Evolutionary conservation across 2,797 vertebrate genomes (phyloP), one percentile per base, ranked within the genome.

Genomic region (Heteromormyrus szaboi): DNA sequence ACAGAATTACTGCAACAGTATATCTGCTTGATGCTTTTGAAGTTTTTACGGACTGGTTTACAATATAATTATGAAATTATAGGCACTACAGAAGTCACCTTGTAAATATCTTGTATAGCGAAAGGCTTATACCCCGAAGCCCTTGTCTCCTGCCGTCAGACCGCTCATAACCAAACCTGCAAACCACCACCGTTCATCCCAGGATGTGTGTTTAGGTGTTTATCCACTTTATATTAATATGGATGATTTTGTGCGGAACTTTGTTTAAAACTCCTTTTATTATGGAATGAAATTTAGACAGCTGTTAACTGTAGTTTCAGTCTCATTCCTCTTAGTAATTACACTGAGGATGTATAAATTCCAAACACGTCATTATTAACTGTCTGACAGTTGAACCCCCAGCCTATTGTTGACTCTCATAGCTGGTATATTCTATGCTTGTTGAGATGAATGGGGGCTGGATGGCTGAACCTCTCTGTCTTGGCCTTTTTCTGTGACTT

Each of bases 1-100:
- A 76, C 62, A 33, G 37, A 41, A 19, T 22, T 84, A 50, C 79
- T 84, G 79, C 46, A 84, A 48, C 79, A 84, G 79, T 84, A 84
- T 50, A 84, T 84, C 79, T 84, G 79, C 79, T 84, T 48, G 41
- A 84, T 84, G 72, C 72, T 19, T 76, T 44, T 76, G 37, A 76
- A 76, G 72, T 76, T 76, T 76, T 76, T 44, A 76, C 6, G 37
- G 37, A 44, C 17, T 76, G 29, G 4, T 76, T 76, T 76, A 41
- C 72, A 37, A 33, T 76, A 44, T 76, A 76, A 44, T 44, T 76
- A 44, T 76, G 37, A 41, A 76, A 76, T 44, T 44, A 37, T 41
- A 76, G 33, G 37, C 37, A 44, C 29, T 76, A 19, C 33, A 19
- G 17, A 76, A 76, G 72, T 44, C 72, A 44, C 72, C 62, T 29